Evolutionary conservation across 2,113 vertebrate genomes (phyloP).

Genomic region (Indicator indicator): DNA sequence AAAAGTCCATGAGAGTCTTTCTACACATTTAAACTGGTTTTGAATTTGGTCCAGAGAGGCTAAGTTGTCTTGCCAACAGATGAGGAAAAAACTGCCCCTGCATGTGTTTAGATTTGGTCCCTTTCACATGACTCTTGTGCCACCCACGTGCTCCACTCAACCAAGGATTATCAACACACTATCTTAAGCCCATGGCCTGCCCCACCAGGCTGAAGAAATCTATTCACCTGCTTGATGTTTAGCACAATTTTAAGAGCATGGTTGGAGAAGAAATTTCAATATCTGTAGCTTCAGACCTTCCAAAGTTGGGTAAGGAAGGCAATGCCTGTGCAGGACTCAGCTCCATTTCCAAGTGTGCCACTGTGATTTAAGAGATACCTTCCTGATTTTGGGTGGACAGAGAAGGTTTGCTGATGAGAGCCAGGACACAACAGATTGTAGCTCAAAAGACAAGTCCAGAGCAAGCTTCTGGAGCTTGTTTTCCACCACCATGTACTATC

Average conservation of each 20-base stretch:
- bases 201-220: neutral
- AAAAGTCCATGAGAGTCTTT: neutral
- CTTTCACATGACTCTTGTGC: neutral
- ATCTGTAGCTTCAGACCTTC: neutral
- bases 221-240: neutral
- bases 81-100: neutral
- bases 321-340: neutral
- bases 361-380: neutral
- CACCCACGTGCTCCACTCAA: neutral
- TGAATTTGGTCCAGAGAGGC: neutral
- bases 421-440: neutral
- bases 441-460: neutral
- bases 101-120: neutral
- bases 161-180: neutral
- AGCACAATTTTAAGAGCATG: neutral
- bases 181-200: neutral
- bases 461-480: neutral
- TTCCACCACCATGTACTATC: neutral
- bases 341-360: neutral
- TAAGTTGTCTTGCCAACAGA: neutral
- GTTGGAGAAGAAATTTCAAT: neutral
- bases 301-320: neutral
- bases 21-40: neutral
- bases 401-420: neutral
- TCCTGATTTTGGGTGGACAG: neutral